Percentiles rank a stretch among this genome's conserved stretches.
phyloP scores from a whole-genome alignment of 2,888 invertebrate genomes.

The Nymphalis c-album region DNA sequence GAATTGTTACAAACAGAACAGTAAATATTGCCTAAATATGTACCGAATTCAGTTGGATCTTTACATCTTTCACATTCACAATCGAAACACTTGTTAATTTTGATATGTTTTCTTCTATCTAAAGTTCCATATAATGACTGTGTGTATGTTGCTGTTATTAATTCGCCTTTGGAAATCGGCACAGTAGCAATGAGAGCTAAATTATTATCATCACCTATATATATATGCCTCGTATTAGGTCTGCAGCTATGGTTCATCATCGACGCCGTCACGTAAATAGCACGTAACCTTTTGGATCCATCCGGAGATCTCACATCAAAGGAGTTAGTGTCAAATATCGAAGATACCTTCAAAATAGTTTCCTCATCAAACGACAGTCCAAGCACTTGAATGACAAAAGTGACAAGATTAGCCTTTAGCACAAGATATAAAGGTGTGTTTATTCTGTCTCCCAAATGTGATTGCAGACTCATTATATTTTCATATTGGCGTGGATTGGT shows the following conservation, averaged over 20 bases:
- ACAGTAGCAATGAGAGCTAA: slow-evolving; percentile 84
- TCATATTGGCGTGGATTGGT: slow-evolving; percentile 79
- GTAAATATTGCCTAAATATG: slow-evolving; percentile 83
- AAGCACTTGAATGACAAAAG: slow-evolving; percentile 82
- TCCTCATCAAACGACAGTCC: slow-evolving; percentile 79
- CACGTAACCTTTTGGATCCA: slow-evolving; percentile 78
- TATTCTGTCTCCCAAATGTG: slow-evolving; percentile 83
- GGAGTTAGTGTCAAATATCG: slow-evolving; percentile 87
- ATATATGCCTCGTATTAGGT: slow-evolving; percentile 86
- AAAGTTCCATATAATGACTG: slow-evolving; percentile 86
- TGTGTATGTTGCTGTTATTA: slow-evolving; percentile 86
- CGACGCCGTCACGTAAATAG: slow-evolving; percentile 84
- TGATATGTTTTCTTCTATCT: slow-evolving; percentile 83
- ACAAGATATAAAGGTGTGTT: slow-evolving; percentile 82
- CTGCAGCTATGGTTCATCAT: slow-evolving; percentile 88
- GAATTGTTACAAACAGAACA: slow-evolving; percentile 83
- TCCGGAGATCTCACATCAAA: slow-evolving; percentile 84
- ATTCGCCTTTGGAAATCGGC: slow-evolving; percentile 84
- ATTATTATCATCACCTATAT: slow-evolving; percentile 80
- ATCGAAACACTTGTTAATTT: slow-evolving; percentile 84
- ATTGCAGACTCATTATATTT: slow-evolving; percentile 78
- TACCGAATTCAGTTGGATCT: slow-evolving; percentile 86
- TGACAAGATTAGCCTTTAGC: slow-evolving; percentile 82
- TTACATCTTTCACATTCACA: slow-evolving; percentile 85
- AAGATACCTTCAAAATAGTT: slow-evolving; percentile 83